Evolutionary conservation across 2,113 vertebrate genomes (phyloP).

Genomic region (Nansenia antarctica): DNA sequence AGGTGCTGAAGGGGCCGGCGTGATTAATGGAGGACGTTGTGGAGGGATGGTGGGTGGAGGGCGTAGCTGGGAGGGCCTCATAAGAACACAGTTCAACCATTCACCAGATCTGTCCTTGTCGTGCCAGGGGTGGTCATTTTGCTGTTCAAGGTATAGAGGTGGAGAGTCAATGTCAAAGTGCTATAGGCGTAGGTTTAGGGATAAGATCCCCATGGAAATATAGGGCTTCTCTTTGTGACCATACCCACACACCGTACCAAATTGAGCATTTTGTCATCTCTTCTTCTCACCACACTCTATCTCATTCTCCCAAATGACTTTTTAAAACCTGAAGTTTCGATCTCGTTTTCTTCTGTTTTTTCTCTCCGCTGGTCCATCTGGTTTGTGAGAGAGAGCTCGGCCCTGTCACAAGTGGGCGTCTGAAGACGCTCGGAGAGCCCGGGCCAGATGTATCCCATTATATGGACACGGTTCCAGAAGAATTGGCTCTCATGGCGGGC

Average conservation of each 20-base stretch:
- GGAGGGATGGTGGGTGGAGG: slow-evolving; percentile 24
- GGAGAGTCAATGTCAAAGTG: not conserved
- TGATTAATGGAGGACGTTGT: slow-evolving; percentile 29
- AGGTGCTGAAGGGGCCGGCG: slow-evolving; percentile 42
- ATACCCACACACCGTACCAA: not conserved
- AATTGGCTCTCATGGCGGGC: slow-evolving; percentile 41
- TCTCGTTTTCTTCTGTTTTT: slow-evolving; percentile 27
- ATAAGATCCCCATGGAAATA: not conserved
- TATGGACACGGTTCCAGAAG: slow-evolving; percentile 37
- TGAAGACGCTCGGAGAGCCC: slow-evolving; percentile 34
- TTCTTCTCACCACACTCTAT: not conserved
- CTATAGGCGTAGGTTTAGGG: not conserved
- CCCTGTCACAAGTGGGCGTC: slow-evolving; percentile 38
- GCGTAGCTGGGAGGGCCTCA: slow-evolving; percentile 6
- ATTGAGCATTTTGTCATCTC: not conserved
- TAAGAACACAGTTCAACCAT: not conserved
- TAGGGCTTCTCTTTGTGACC: no score
- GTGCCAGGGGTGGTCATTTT: not conserved
- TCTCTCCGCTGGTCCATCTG: slow-evolving; percentile 40
- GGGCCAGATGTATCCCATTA: slow-evolving; percentile 58
- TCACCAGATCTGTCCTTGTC: not conserved
- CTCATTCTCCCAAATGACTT: not conserved
- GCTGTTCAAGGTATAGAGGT: not conserved
- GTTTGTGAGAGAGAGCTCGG: slow-evolving; percentile 5
- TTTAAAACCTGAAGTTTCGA: no score